A percentile compares a stretch with the other conserved stretches of the same genome.
These are phyloP conservation scores for Drosophila tsacasi DNA, from an alignment of 1,140 invertebrate genomes.

Conservation along the genomic window DNA sequence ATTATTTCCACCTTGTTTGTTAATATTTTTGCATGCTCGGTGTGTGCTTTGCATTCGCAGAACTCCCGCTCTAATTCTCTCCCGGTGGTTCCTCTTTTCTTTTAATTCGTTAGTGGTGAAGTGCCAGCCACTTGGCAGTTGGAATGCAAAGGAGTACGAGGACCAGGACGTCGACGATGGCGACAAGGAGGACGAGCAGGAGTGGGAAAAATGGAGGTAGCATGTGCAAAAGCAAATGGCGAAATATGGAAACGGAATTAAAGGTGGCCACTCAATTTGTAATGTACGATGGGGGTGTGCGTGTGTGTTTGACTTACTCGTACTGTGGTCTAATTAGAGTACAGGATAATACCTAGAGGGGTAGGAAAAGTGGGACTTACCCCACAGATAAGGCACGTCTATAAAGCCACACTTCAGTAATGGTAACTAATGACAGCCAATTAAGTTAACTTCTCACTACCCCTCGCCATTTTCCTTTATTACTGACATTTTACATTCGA, in stretches of 20 bases:
- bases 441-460: slow-evolving; percentile 29
- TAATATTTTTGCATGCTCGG: slow-evolving; percentile 24
- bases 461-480: slow-evolving; percentile 5
- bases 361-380: not conserved
- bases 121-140: slow-evolving; percentile 69
- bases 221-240: slow-evolving; percentile 35
- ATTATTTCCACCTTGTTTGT: slow-evolving; percentile 17
- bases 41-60: slow-evolving; percentile 49
- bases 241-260: slow-evolving; percentile 39
- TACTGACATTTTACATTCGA: slow-evolving; percentile 15
- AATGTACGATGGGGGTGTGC: slow-evolving; percentile 45
- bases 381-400: slow-evolving; percentile 19
- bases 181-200: not conserved
- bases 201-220: slow-evolving; percentile 1
- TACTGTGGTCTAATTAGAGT: slow-evolving; percentile 62
- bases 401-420: slow-evolving; percentile 11
- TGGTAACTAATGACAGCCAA: slow-evolving; percentile 42
- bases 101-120: slow-evolving; percentile 67
- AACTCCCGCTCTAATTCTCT: slow-evolving; percentile 28
- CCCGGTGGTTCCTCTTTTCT: slow-evolving; percentile 17
- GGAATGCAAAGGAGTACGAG: slow-evolving; percentile 34
- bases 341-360: slow-evolving; percentile 15
- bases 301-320: slow-evolving; percentile 4
- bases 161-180: not conserved
- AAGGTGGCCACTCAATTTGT: slow-evolving; percentile 66